Conservation (phyloP, 2,888 invertebrate genomes). For the Andrena marginata region DNA sequence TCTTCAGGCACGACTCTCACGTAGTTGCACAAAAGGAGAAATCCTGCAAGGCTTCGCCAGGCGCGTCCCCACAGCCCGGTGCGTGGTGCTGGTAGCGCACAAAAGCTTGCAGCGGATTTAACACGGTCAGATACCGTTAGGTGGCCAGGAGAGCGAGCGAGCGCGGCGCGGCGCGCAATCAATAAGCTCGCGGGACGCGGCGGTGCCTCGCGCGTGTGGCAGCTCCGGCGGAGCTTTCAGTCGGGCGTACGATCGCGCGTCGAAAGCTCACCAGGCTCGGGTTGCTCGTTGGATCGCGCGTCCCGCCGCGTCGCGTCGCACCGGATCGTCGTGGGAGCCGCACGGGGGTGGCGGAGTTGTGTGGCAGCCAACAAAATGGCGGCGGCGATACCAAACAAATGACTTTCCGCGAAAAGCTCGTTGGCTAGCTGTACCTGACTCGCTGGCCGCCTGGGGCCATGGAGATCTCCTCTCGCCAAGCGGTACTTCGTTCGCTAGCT, state of each 20-base stretch:
- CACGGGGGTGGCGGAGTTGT: constrained; percentile 43
- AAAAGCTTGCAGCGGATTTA: constrained; percentile 66
- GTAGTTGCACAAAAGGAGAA: not conserved
- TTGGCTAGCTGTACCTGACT: not conserved
- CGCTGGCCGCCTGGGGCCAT: not conserved
- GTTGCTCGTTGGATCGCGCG: constrained; percentile 33
- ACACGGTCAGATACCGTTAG: constrained; percentile 62
- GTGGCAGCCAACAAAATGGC: constrained; percentile 76
- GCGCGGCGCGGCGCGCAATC: constrained; percentile 59
- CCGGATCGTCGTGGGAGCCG: constrained; percentile 21
- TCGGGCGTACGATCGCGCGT: constrained; percentile 77
- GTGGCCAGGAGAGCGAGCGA: constrained; percentile 54
- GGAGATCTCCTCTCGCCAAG: not conserved
- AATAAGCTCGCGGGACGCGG: constrained; percentile 67
- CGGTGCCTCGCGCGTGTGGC: constrained; percentile 71
- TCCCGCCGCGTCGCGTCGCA: constrained; percentile 33
- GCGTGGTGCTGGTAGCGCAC: constrained; percentile 42
- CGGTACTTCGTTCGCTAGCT: not conserved
- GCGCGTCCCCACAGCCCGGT: constrained; percentile 11
- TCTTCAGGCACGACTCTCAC: no score
- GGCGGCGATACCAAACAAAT: constrained; percentile 75
- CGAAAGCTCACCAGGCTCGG: constrained; percentile 70
- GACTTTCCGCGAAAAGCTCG: constrained; percentile 45
- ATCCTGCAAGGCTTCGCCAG: constrained; percentile 18
- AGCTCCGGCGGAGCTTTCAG: constrained; percentile 76